Evolutionary conservation across 2,797 vertebrate species (phyloP), one percentile per base, ranked within the genome.

Genomic region (Trachops cirrhosus): DNA sequence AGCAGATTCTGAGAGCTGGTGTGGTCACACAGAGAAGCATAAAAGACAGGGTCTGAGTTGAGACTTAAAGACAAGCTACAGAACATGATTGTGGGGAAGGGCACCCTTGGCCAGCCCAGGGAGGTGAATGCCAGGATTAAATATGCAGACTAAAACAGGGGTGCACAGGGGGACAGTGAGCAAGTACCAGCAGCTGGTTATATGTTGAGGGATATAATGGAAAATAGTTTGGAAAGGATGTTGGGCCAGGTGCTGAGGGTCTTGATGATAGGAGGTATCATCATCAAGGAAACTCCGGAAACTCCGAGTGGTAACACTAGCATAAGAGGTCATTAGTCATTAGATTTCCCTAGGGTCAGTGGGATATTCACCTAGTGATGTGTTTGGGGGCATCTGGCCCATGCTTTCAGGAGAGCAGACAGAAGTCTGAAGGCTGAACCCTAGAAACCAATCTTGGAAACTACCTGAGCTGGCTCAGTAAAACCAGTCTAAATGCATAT

Each of bases 341-440:
- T 41, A 75, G 84, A 67, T 80, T 80, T 96, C 84, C 52, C 32
- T 29, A 82, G 34, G 24, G 19, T 59, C 29, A 62, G 46, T 48
- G 32, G 24, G 29, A 34, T 83, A 48, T n/a, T 85, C 52, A 34
- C 18, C 5, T 44, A 8, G 70, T 37, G 32, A 37, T 78, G 8
- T 89, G 37, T 67, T 67, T 90, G 89, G 70, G 48, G 57, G 21
- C n/a, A 48, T 86, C 44, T 93, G 29, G 39, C 70, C 46, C 10
- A 37, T 34, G 34, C 37, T 87, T 88, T 90, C 44, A 89, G 80
- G 71, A 95, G 79, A 94, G 62, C 79, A 82, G 37, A 91, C 29
- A 50, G 71, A 75, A 85, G 15, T 57, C 52, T 62, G n/a, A 89
- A 37, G 48, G 29, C 24, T n/a, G 74, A 84, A 85, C 24, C 41